Evolutionary conservation across 2,888 invertebrate species (phyloP), one percentile per base, ranked within the genome.

Genomic region (Zootermopsis nevadensis): DNA sequence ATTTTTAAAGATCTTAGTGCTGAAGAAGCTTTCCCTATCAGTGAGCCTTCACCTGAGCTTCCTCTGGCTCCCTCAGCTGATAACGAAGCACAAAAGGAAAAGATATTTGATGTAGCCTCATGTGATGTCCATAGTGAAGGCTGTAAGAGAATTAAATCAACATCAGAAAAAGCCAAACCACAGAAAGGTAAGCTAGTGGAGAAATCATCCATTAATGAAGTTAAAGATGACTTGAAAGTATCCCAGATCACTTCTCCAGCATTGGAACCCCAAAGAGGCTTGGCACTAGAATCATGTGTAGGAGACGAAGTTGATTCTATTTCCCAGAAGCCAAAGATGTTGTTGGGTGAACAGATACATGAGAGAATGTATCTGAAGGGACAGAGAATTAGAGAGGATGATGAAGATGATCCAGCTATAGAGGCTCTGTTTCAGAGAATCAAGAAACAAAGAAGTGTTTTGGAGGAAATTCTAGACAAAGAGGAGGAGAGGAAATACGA

Each of bases 401-500:
- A 92, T 83, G 90, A 90, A 82, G 88, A 89, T 27, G 93, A 93
- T 87, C 92, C 92, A 82, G 92, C 92, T 86, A 89, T 94, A 86
- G 93, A 94, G 88, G 93, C 91, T 84, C 90, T 94, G 83, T 90
- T 94, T 77, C 91, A 90, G 88, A 91, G 93, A 87, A 93, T 94
- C 86, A 92, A 93, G 88, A 92, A 92, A 87, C 94, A 95, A 89
- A 92, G 94, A 88, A 94, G 93, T 89, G 92, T 94, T 87, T 91
- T 94, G 87, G 94, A 93, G 86, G 94, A 94, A 89, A 93, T 94
- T 86, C 90, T 93, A 84, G 92, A 92, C 87, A 91, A 92, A 88
- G 93, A 93, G 90, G 91, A 82, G 69, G 83, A 85, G 66, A 80
- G 84, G 19, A 84, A 83, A 76, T 2, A 66, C 60, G 85, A 85